Evolutionary conservation across 2,888 invertebrate species (phyloP).

Genomic region (Stratiomys singularior): DNA sequence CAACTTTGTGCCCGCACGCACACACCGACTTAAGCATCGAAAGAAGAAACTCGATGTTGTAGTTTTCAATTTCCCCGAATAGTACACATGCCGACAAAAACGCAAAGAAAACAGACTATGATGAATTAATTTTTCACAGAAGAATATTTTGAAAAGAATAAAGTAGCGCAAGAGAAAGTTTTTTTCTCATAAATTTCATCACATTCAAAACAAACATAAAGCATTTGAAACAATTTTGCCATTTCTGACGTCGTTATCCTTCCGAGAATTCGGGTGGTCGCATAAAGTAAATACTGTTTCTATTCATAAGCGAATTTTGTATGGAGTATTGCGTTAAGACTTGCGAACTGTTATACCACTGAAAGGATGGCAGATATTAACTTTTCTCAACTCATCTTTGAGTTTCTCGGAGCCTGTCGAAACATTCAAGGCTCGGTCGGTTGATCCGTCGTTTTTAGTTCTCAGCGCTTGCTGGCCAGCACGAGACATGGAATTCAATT

Average conservation of each 20-base stretch:
- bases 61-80: too few relatives aligned
- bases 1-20: too few relatives aligned
- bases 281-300: background rate
- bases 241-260: background rate
- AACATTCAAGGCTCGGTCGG: background rate
- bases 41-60: too few relatives aligned
- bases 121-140: too few relatives aligned
- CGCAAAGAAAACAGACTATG: too few relatives aligned
- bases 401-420: background rate
- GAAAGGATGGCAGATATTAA: background rate
- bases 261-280: background rate
- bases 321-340: background rate
- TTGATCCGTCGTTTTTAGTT: background rate
- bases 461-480: background rate
- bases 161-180: background rate
- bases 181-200: background rate
- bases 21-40: too few relatives aligned
- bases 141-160: too few relatives aligned
- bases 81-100: too few relatives aligned
- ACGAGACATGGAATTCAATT: constrained; percentile 45
- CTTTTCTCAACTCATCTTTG: constrained; percentile 2
- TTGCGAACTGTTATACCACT: background rate
- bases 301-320: background rate
- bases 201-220: background rate
- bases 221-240: background rate